A percentile compares a stretch with the other conserved stretches of the same genome.
Conservation (phyloP, 2,888 invertebrate genomes). For the Volucella bombylans region DNA sequence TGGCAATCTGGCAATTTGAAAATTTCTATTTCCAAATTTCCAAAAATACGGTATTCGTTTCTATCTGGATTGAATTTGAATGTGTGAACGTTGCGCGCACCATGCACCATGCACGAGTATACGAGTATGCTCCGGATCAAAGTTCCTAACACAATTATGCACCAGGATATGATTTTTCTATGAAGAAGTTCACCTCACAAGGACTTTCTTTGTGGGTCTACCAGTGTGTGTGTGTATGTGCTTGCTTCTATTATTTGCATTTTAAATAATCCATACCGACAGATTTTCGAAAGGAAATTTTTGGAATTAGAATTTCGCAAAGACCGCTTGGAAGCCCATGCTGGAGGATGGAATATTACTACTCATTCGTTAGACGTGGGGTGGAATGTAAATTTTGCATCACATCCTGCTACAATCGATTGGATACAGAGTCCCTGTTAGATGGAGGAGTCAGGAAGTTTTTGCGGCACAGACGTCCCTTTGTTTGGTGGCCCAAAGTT, state of each 20-base stretch:
- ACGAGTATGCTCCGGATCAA: constrained; percentile 55
- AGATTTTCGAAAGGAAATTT: constrained; percentile 57
- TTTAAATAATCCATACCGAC: constrained; percentile 70
- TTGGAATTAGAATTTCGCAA: constrained; percentile 58
- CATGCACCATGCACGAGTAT: background rate
- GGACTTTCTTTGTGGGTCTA: constrained; percentile 17
- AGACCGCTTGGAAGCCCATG: background rate
- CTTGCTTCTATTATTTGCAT: constrained; percentile 68
- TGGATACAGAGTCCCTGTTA: constrained; percentile 42
- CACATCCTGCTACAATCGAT: constrained; percentile 66
- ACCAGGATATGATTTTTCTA: constrained; percentile 68
- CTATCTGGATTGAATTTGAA: too few relatives aligned
- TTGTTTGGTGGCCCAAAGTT: constrained; percentile 13
- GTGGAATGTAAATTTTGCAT: constrained; percentile 60
- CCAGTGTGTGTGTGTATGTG: background rate
- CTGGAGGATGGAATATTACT: background rate
- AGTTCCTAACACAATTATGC: constrained; percentile 72
- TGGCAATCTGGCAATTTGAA: too few relatives aligned
- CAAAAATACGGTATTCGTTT: too few relatives aligned
- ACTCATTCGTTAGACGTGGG: constrained; percentile 60
- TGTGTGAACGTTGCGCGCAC: background rate
- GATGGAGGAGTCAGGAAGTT: constrained; percentile 52
- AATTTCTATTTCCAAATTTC: too few relatives aligned
- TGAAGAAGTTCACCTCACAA: constrained; percentile 62
- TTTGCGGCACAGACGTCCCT: constrained; percentile 55